phyloP scores from a whole-genome alignment of 1,140 invertebrate genomes.

The Caenorhabditis latens region DNA sequence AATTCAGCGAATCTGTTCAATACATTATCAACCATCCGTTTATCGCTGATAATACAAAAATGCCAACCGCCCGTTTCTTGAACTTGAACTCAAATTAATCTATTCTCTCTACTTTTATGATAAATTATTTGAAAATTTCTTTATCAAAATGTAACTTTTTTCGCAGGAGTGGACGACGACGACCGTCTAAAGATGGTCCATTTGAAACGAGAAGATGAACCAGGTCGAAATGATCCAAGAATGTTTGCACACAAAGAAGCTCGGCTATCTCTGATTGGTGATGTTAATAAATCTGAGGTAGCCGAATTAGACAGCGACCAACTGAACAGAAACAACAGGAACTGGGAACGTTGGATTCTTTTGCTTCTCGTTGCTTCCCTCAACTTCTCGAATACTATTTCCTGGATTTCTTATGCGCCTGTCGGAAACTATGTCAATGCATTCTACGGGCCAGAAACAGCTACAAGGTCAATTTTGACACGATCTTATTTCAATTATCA shows the following conservation, averaged over 20 bases:
- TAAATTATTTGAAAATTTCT: too few species aligned
- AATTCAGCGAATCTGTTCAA: conserved; percentile 33
- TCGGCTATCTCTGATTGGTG: too few species aligned
- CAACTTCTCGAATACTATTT: not conserved
- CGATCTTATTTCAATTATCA: not conserved
- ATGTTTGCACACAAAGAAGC: too few species aligned
- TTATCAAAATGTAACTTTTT: too few species aligned
- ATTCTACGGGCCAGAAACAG: not conserved
- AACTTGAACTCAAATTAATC: conserved; percentile 23
- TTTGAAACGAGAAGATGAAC: too few species aligned
- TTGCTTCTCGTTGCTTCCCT: not conserved
- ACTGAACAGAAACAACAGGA: too few species aligned
- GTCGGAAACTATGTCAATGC: conserved; percentile 15
- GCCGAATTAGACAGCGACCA: too few species aligned
- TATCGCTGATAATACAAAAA: not conserved
- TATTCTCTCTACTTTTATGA: not conserved
- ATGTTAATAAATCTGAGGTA: too few species aligned
- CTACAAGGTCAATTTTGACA: not conserved
- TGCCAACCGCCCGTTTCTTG: conserved; percentile 26
- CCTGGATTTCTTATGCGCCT: not conserved
- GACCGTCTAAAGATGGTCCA: too few species aligned
- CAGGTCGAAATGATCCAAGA: too few species aligned
- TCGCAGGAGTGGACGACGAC: too few species aligned
- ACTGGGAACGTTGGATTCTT: not conserved
- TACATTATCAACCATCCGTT: conserved; percentile 19